Percentiles rank a stretch among this genome's conserved stretches.
Evolutionary conservation across 2,797 vertebrate genomes (phyloP).

Genomic region (Notamacropus eugenii): DNA sequence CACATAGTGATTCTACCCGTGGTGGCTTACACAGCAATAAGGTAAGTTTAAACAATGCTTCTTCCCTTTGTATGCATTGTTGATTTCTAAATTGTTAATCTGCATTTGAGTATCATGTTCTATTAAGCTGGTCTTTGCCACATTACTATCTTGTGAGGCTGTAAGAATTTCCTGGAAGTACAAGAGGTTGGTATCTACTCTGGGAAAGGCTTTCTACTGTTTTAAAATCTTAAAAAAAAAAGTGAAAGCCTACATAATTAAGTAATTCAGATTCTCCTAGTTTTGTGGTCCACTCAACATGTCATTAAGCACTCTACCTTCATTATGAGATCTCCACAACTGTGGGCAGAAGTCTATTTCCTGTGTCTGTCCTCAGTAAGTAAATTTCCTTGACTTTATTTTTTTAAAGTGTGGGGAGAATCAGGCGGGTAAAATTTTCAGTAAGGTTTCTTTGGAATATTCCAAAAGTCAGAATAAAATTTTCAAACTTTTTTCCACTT

Average conservation of each 20-base stretch:
- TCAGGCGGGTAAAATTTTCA: not conserved
- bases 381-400: not conserved
- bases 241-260: not conserved
- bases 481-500: not conserved
- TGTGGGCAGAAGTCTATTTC: not conserved
- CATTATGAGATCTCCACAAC: not conserved
- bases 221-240: not conserved
- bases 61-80: not conserved
- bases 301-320: not conserved
- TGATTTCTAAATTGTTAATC: slow-evolving; percentile 10
- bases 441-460: not conserved
- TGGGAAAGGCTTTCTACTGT: not conserved
- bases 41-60: slow-evolving; percentile 7
- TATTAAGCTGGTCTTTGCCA: not conserved
- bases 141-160: not conserved
- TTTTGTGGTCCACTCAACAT: not conserved
- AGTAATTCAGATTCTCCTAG: not conserved
- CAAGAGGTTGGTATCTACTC: not conserved
- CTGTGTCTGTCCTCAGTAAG: not conserved
- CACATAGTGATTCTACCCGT: slow-evolving; percentile 27
- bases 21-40: slow-evolving; percentile 68
- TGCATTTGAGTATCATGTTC: not conserved
- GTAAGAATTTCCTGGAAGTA: not conserved
- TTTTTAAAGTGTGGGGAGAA: not conserved
- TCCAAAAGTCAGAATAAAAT: slow-evolving; percentile 12